These are phyloP conservation scores for Heliocidaris erythrogramma DNA, from an alignment of 35 echinoderm and acorn worm species.

Conservation along the genomic window DNA sequence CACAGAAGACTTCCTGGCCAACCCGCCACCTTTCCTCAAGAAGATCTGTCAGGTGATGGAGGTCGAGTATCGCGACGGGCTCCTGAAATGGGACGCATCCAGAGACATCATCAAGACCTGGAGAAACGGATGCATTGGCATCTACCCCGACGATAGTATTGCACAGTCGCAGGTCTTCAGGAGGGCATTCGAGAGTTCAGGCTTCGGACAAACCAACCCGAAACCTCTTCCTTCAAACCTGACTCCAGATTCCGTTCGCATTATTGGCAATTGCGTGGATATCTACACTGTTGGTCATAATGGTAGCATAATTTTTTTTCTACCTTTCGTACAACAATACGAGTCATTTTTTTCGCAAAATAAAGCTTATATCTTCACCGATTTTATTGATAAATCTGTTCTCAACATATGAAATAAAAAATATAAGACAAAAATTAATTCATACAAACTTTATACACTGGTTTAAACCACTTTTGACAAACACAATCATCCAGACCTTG, in stretches of 20 bases:
- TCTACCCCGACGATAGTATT: not conserved
- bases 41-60: conserved; percentile 37
- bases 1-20: conserved; percentile 35
- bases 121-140: not conserved
- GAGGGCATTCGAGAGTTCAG: not conserved
- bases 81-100: conserved; percentile 40
- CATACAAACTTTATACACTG: too few species aligned
- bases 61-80: conserved; percentile 29
- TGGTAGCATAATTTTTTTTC: too few species aligned
- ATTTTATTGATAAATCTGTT: too few species aligned
- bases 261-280: not conserved
- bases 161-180: not conserved
- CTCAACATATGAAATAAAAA: too few species aligned
- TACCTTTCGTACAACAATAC: too few species aligned
- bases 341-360: too few species aligned
- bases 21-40: not conserved
- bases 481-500: too few species aligned
- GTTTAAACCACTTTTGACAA: too few species aligned
- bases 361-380: too few species aligned
- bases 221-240: not conserved
- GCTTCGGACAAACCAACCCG: not conserved
- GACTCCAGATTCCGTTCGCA: not conserved
- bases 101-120: not conserved
- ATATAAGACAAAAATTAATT: too few species aligned
- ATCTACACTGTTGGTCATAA: too few species aligned